Percentiles rank a stretch among this genome's conserved stretches.
These are phyloP conservation scores for Scaptomyza cyrtandrae DNA, from an alignment of 2,888 invertebrate species.

Conservation along the genomic window DNA sequence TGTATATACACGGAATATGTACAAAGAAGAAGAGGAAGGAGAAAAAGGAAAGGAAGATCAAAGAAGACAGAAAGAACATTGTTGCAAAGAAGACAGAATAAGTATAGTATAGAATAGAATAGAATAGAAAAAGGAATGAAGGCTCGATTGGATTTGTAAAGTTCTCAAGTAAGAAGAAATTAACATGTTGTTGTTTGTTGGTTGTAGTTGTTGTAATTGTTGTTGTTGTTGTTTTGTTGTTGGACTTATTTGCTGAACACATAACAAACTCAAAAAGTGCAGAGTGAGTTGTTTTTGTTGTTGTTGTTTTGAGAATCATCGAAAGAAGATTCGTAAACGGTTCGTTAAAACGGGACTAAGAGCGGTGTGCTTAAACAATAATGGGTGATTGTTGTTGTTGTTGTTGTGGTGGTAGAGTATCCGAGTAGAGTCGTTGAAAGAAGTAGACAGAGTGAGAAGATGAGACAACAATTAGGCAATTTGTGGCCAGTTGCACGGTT, in stretches of 20 bases:
- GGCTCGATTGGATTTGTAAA: constrained; percentile 38
- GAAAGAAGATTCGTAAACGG: constrained; percentile 15
- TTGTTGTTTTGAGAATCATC: constrained; percentile 11
- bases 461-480: constrained; percentile 34
- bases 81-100: constrained; percentile 29
- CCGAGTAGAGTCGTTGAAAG: constrained; percentile 66
- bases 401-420: constrained; percentile 58
- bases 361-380: constrained; percentile 74
- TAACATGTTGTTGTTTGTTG: constrained; percentile 75
- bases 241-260: constrained; percentile 76
- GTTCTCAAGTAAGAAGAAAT: constrained; percentile 75
- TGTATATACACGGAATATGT: constrained; percentile 49
- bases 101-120: constrained; percentile 1
- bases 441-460: constrained; percentile 30
- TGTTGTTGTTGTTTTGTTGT: constrained; percentile 69
- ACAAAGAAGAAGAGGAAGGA: constrained; percentile 19
- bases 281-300: constrained; percentile 39
- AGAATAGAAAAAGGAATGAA: constrained; percentile 2
- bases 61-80: constrained; percentile 46
- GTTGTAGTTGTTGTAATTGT: constrained; percentile 75
- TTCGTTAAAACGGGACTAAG: constrained; percentile 62
- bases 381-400: constrained; percentile 27
- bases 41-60: neutral
- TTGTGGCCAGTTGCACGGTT: constrained; percentile 25
- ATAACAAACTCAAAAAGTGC: constrained; percentile 58